Base-by-base conservation (phyloP, 2,113 vertebrate genomes). In the Willisornis vidua region DNA sequence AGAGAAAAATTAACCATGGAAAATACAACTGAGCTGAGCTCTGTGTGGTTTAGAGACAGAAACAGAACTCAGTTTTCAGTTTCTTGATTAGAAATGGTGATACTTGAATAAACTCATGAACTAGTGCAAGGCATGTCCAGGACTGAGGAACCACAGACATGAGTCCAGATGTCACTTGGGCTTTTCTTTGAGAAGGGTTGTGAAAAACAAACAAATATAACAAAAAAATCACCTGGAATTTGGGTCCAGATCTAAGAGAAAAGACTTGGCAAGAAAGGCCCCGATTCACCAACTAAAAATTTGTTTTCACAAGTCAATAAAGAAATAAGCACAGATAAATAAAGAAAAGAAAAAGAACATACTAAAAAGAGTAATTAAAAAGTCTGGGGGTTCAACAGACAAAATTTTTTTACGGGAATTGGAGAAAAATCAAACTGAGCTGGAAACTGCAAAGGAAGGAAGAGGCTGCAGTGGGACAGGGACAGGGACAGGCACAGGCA, bases 11-110 rank as follows among this genome's bases (percentile, higher is more conserved):
- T 24, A 66, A 37, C 22, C 29, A 14, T 5, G 9, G 31, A 59
- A 78, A 82, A 77, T 24, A 41, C 9, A 77, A 63, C 39, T 7
- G 28, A 90, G 9, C 7, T 0, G 0, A 25, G 43, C 19, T 54
- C 41, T 84, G 48, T 23, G 9, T 54, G 49, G 65, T 48, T 33
- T 65, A 49, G 77, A 58, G 37, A 39, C 59, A 76, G 29, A 67
- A 80, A 72, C 0, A 81, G 31, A 78, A 46, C 22, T 68, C 0
- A 0, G 8, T 46, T 82, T 75, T 14, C 43, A 20, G 5, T 28
- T 58, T 48, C 49, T 61, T 29, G 10, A n/a, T 41, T 35, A 65
- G 71, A 78, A 81, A 74, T 13, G 3, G 20, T 31, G 23, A 39
- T 8, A 4, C 15, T 15, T 83, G 23, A 78, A 73, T 59, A n/a